Evolutionary conservation across 1,140 invertebrate genomes (phyloP), one percentile per base, ranked within the genome.

Genomic region (Sycophaga agraensis): DNA sequence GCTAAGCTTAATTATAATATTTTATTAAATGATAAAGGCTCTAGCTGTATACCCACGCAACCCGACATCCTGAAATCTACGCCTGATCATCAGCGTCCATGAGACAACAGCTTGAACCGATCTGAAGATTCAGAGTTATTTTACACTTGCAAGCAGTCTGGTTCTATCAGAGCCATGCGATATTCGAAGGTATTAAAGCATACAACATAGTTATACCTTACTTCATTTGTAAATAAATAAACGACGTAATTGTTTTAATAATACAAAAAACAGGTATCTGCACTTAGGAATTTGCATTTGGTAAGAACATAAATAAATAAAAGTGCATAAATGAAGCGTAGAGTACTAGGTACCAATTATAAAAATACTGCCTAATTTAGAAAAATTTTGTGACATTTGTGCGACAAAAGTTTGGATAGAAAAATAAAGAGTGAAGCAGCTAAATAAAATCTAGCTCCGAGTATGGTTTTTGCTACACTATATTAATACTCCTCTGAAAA

Each of bases 51-150:
- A 81, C 82, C 71, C 76, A 83, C 71, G 69, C 89, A 92, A 77
- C 91, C 91, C 4, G 91, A 92, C 70, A 91, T 92, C 71, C 78
- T 92, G 17, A 92, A 92, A 71, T 91, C 90, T 24, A 92, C 90
- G 7, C 90, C 91, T 1, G 91, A 92, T 73, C 91, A 92, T 75
- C 87, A 89, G 74, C 78, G 79, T 74, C 78, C 77, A 70, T 81
- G 69, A 78, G 69, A 73, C 69, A 62, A 63, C 68, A 70, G 67
- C 65, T 55, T 49, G 45, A 59, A 62, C 64, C 65, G 40, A 54
- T 60, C 24, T 8, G 64, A 71, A 58, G 14, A 64, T 34, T 49
- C 59, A 26, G 56, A 61, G 35, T 42, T 58, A 26, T 51, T 59
- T 59, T 50, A 63, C 40, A 63, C 34, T 5, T 56, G 21, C 37